Evolutionary conservation across 1,140 invertebrate species (phyloP), one percentile per base, ranked within the genome.

Genomic region (Drosophila albomicans): DNA sequence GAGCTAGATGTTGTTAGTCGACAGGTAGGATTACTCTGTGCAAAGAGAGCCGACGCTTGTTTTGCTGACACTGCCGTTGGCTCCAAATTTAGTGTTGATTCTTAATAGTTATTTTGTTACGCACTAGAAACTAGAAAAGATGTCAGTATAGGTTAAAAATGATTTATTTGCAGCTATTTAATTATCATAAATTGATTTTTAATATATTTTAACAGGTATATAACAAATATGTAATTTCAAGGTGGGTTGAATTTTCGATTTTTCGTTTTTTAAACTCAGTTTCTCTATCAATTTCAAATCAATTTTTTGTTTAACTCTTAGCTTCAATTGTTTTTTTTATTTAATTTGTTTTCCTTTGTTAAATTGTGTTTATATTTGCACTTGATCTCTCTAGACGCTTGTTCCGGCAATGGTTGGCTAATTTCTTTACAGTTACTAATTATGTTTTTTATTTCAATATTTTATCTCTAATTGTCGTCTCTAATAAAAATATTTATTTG

Each of bases 181-280:
- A 88, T 89, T 72, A 81, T 79, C 65, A 70, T 84, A 87, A 82
- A 88, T 87, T 80, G 62, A 82, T 77, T 81, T 84, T 80, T 79
- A 74, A 82, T 82, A 82, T 86, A 77, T 76, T 84, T 69, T 81
- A 89, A 89, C 85, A 89, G 81, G 81, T 89, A 89, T 91, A 91
- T 91, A 91, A 91, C 88, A 82, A 91, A 91, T 91, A 91, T 91
- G 88, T 87, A 91, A 91, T 87, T 82, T 91, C 78, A 91, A 91
- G 88, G 87, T 91, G 88, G 88, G 88, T 82, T 91, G 82, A 84
- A 82, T 91, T 91, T 91, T 91, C 87, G 69, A 91, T 91, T 81
- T 85, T 82, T 88, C 74, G 82, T 90, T 87, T 87, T 87, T 84
- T 71, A 81, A 90, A 90, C 86, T 89, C 88, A 86, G 82, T 90